These are phyloP conservation scores for Galeopterus variegatus DNA, from an alignment of 2,113 vertebrate species.

Conservation along the genomic window DNA sequence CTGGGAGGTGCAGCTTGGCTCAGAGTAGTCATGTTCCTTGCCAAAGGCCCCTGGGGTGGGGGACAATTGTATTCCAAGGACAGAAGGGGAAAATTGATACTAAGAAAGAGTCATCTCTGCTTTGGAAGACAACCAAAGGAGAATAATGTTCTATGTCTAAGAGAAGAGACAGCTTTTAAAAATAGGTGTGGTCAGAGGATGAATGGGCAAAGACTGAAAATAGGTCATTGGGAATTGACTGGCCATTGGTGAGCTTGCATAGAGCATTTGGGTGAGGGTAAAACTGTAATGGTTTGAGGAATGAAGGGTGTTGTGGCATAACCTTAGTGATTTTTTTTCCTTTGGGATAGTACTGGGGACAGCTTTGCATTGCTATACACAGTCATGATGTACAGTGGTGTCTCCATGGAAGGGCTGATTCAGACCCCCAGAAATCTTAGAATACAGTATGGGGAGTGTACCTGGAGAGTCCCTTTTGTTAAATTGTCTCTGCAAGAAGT, in stretches of 20 bases:
- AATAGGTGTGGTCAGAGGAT: conserved; percentile 56
- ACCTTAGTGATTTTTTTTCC: background rate
- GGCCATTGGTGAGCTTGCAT: background rate
- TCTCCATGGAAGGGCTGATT: background rate
- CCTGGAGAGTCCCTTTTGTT: background rate
- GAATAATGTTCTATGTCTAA: background rate
- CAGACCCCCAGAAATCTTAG: background rate
- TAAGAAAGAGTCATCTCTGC: background rate
- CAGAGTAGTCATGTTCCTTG: background rate
- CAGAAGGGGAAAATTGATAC: background rate
- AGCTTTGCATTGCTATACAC: background rate
- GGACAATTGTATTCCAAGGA: background rate
- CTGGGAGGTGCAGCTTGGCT: background rate
- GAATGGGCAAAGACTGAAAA: background rate
- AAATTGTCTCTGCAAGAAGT: background rate
- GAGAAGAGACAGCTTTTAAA: conserved; percentile 12
- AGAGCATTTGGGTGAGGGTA: too few relatives aligned
- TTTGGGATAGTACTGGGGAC: background rate
- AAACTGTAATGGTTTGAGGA: background rate
- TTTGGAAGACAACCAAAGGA: background rate
- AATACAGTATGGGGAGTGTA: background rate
- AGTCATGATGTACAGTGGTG: background rate
- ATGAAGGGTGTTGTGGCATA: background rate
- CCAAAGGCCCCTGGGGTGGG: background rate
- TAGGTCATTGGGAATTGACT: background rate